phyloP scores from a whole-genome alignment of 2,113 vertebrate genomes.

The Callaeas wilsoni region DNA sequence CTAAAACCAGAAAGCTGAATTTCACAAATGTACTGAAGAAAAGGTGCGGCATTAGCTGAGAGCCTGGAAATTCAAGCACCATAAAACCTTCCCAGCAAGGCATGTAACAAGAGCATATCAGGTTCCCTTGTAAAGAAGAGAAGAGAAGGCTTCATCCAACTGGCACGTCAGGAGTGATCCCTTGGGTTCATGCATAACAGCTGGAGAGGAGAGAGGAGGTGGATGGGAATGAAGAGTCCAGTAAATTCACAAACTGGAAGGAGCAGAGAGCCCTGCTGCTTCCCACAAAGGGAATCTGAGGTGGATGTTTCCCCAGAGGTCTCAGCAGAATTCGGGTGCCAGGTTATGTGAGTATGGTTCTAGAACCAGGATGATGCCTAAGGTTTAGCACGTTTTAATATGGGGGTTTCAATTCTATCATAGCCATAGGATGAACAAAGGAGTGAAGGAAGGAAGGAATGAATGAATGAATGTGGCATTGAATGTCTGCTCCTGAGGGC shows the following conservation, averaged over 20 bases:
- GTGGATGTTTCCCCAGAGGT: not conserved
- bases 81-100: not conserved
- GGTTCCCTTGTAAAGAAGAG: not conserved
- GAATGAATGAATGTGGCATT: not conserved
- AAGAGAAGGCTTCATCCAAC: not conserved
- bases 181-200: accelerated
- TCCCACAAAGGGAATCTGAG: not conserved
- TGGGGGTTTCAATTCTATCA: not conserved
- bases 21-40: not conserved
- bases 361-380: not conserved
- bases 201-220: not conserved
- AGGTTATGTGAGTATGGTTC: not conserved
- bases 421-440: not conserved
- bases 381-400: not conserved
- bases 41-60: not conserved
- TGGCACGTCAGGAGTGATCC: accelerated
- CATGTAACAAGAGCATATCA: not conserved
- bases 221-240: not conserved
- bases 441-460: too few species aligned
- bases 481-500: not conserved
- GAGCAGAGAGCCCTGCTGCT: not conserved
- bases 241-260: not conserved
- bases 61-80: not conserved
- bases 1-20: not conserved
- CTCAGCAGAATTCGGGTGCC: not conserved